Conservation (phyloP, 2,113 vertebrate species). For the Pterocles orientalis region DNA sequence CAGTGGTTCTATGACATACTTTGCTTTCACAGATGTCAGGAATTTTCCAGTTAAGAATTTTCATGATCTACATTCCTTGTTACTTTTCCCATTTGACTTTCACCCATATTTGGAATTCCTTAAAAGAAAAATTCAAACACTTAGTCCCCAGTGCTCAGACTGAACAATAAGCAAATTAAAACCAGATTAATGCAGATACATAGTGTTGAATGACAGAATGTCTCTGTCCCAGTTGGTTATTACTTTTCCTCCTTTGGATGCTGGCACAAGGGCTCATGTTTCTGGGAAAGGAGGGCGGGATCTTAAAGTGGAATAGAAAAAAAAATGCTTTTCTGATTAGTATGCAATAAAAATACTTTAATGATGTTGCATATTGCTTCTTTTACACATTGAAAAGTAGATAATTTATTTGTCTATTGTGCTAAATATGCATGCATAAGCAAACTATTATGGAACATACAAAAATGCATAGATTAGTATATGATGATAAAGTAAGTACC, state of each 20-base stretch:
- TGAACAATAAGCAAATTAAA: conserved; percentile 70
- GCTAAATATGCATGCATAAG: neutral
- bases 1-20: neutral
- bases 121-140: conserved; percentile 7
- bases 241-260: conserved; percentile 43
- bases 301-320: neutral
- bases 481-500: neutral
- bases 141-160: neutral
- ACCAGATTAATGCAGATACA: conserved; percentile 57
- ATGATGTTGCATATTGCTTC: neutral
- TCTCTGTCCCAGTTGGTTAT: conserved; percentile 41
- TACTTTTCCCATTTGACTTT: conserved; percentile 41
- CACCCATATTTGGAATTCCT: conserved; percentile 65
- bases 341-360: neutral
- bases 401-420: conserved; percentile 2
- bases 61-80: conserved; percentile 16
- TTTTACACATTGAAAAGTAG: neutral
- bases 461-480: neutral
- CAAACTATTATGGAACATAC: neutral
- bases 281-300: neutral
- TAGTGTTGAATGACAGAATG: conserved; percentile 50
- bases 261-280: conserved; percentile 32
- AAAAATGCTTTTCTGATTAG: neutral
- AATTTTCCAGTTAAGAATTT: conserved; percentile 28
- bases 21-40: conserved; percentile 5